Conservation (phyloP, 1,140 invertebrate genomes). For the Platorchestia sp. region DNA sequence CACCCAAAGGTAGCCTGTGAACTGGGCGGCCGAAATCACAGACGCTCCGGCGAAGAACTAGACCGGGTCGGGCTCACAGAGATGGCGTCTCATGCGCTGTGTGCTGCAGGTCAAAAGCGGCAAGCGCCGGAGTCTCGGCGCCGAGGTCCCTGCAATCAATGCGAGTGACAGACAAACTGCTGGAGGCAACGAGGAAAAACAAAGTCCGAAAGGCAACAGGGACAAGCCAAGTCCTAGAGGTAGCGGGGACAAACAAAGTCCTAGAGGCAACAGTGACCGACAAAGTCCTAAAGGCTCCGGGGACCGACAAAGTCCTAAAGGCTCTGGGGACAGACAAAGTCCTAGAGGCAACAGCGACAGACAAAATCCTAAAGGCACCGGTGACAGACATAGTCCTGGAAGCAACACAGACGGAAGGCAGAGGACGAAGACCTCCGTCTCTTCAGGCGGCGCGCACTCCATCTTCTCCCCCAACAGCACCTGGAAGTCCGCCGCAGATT, state of each 20-base stretch:
- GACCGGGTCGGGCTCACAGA: no score
- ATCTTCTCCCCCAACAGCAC: background rate
- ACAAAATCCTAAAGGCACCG: background rate
- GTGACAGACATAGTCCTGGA: background rate
- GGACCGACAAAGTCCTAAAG: background rate
- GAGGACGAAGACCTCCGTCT: background rate
- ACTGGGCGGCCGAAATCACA: no score
- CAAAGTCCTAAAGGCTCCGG: background rate
- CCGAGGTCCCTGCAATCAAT: background rate
- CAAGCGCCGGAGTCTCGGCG: background rate
- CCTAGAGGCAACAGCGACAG: background rate
- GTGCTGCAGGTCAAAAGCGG: background rate
- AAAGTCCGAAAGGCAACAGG: background rate
- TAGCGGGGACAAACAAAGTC: background rate
- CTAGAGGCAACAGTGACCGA: background rate
- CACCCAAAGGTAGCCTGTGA: no score
- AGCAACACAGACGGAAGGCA: background rate
- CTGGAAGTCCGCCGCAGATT: conserved; percentile 12
- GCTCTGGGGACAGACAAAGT: background rate
- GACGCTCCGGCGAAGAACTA: no score
- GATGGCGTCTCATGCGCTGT: background rate
- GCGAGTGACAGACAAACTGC: background rate
- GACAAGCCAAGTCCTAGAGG: background rate
- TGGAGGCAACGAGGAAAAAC: background rate
- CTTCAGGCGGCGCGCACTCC: background rate